phyloP scores from a whole-genome alignment of 2,113 vertebrate genomes.

The Myanophis thanlyinensis region DNA sequence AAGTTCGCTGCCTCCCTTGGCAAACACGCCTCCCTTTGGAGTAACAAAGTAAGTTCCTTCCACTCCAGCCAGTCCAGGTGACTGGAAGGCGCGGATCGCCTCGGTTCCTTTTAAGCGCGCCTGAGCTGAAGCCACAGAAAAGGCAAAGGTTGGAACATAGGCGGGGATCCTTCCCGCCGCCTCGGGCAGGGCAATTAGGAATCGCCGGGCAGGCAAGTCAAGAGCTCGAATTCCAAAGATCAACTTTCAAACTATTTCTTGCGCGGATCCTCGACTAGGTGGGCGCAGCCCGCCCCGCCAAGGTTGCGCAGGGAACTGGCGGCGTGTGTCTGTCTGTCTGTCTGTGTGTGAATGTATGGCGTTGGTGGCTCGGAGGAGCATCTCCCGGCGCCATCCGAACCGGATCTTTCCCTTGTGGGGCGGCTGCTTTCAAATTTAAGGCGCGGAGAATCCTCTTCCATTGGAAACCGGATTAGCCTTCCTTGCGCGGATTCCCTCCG shows the following conservation, averaged over 20 bases:
- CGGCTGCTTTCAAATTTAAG: too few relatives aligned
- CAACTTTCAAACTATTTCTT: neutral
- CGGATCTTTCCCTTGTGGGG: neutral
- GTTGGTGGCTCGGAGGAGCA: neutral
- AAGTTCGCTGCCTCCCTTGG: neutral
- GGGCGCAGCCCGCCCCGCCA: neutral
- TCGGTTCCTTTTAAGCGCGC: neutral
- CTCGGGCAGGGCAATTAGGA: neutral
- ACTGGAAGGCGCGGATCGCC: neutral
- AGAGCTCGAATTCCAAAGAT: neutral
- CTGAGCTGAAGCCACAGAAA: neutral
- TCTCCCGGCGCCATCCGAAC: neutral
- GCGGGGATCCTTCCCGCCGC: neutral
- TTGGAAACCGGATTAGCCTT: accelerated
- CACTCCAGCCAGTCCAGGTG: neutral
- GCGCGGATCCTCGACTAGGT: neutral
- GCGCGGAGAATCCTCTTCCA: neutral
- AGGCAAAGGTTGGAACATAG: neutral
- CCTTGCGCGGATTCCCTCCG: neutral
- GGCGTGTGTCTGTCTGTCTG: too few relatives aligned
- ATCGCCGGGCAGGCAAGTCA: neutral
- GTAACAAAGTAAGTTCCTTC: neutral
- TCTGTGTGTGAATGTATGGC: too few relatives aligned
- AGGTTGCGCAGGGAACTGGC: neutral
- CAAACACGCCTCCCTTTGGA: neutral